phyloP scores from a whole-genome alignment of 2,888 invertebrate species.

The Stenotaenia linearis region DNA sequence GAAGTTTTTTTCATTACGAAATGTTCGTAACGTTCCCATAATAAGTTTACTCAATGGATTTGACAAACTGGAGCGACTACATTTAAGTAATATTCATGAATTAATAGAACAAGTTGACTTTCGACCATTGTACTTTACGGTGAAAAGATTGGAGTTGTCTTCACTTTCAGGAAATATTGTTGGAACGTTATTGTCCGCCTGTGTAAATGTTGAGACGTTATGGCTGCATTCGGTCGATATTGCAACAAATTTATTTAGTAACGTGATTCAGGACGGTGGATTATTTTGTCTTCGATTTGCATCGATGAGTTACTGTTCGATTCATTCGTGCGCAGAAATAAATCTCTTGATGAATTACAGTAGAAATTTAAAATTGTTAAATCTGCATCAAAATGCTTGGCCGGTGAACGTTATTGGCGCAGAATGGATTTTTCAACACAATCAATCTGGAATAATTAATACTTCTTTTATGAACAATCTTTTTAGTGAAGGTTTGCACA shows the following conservation, averaged over 20 bases:
- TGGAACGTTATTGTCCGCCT: background rate
- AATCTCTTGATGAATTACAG: background rate
- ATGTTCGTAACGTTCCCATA: background rate
- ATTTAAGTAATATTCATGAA: background rate
- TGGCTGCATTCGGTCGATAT: background rate
- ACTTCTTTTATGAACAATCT: constrained; percentile 10
- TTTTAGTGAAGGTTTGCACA: background rate
- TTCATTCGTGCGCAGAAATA: background rate
- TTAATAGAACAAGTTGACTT: background rate
- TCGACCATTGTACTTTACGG: background rate
- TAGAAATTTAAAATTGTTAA: background rate
- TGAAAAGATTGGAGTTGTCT: background rate
- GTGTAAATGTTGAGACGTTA: background rate
- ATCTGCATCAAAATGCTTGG: background rate
- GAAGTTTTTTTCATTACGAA: background rate
- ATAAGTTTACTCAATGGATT: background rate
- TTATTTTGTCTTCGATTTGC: background rate
- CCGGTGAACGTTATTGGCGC: background rate
- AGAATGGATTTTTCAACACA: background rate
- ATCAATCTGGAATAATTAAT: background rate
- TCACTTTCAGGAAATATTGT: constrained; percentile 3
- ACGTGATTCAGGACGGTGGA: background rate
- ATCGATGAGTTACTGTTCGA: background rate
- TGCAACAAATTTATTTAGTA: background rate
- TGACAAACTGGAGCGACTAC: background rate